Percentiles rank a stretch among this genome's conserved stretches.
These are phyloP conservation scores for Neosilurus mollespiculum DNA, from an alignment of 2,797 vertebrate genomes.

Conservation along the genomic window DNA sequence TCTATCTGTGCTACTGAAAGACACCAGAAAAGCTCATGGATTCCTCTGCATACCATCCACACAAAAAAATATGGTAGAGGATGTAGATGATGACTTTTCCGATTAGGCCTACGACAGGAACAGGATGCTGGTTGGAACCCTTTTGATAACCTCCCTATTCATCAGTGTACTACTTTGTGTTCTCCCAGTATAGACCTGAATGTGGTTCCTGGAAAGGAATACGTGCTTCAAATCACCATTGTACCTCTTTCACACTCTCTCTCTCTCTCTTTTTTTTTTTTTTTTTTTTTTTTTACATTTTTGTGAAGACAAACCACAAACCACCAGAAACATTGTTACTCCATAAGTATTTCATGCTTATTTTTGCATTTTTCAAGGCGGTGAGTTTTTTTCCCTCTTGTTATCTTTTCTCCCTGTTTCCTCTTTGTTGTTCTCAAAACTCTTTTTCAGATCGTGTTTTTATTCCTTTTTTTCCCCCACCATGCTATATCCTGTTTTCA, in stretches of 20 bases:
- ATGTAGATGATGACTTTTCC: not conserved
- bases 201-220: conserved; percentile 27
- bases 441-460: not conserved
- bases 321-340: not conserved
- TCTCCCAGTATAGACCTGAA: not conserved
- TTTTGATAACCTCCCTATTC: conserved; percentile 13
- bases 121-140: conserved; percentile 28
- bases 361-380: not conserved
- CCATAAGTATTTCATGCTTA: not conserved
- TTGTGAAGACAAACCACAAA: not conserved
- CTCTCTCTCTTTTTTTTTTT: no score
- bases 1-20: conserved; percentile 37
- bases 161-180: not conserved
- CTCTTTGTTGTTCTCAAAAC: not conserved
- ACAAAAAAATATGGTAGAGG: not conserved
- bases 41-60: not conserved
- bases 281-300: not conserved
- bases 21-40: no score
- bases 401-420: not conserved
- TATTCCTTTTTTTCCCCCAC: not conserved
- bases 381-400: not conserved
- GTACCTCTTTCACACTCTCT: not conserved
- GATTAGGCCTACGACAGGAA: not conserved
- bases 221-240: not conserved
- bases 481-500: not conserved